phyloP scores from a whole-genome alignment of 1,140 invertebrate species.

The Camponotus vicinus region DNA sequence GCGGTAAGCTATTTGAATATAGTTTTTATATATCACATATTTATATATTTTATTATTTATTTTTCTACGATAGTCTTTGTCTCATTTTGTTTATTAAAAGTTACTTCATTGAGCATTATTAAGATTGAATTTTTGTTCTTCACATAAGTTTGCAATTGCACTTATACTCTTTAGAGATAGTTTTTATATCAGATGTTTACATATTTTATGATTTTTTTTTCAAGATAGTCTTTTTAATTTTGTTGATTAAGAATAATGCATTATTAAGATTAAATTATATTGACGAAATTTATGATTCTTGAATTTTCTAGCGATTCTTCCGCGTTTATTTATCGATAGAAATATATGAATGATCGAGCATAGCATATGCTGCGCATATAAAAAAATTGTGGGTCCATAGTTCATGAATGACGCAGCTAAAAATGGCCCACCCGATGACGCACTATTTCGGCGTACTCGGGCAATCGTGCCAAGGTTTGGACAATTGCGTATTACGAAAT shows the following conservation, averaged over 20 bases:
- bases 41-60: not conserved
- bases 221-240: no score
- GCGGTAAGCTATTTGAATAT: no score
- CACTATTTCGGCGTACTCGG: constrained; percentile 48
- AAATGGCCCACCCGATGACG: constrained; percentile 52
- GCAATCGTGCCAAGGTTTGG: constrained; percentile 50
- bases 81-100: not conserved
- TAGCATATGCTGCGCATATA: not conserved
- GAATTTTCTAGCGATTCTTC: not conserved
- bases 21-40: not conserved
- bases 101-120: not conserved
- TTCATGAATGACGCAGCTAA: constrained; percentile 48
- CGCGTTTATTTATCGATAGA: not conserved
- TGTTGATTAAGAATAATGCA: no score
- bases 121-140: not conserved
- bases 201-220: not conserved
- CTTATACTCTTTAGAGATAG: no score
- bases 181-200: not conserved
- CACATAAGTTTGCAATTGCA: no score
- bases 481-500: constrained; percentile 41
- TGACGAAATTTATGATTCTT: no score
- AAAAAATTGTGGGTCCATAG: constrained; percentile 41
- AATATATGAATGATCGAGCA: not conserved
- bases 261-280: not conserved
- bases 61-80: no score